These are phyloP conservation scores for Bos indicus DNA, from an alignment of 2,113 vertebrate species.

Conservation along the genomic window DNA sequence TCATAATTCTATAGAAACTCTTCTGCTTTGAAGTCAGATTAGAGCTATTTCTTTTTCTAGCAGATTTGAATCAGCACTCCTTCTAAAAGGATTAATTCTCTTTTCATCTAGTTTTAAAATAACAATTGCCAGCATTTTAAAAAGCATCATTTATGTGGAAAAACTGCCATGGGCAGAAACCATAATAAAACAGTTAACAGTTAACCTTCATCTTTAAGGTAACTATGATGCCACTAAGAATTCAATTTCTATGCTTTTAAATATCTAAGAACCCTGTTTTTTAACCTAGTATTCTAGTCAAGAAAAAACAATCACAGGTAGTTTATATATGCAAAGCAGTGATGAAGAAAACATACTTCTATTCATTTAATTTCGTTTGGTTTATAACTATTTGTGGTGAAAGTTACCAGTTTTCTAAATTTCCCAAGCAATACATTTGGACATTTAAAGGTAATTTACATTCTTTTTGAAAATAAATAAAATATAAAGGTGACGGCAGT, in stretches of 20 bases:
- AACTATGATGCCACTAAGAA: neutral
- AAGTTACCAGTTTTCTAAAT: neutral
- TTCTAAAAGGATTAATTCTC: conserved; percentile 49
- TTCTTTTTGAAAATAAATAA: conserved; percentile 26
- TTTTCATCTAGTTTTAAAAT: conserved; percentile 49
- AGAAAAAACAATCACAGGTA: neutral
- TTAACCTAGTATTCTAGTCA: neutral
- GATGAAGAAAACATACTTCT: neutral
- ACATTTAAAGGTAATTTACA: neutral
- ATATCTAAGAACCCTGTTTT: neutral
- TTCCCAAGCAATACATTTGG: neutral
- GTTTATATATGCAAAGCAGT: neutral
- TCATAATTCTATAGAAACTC: conserved; percentile 2
- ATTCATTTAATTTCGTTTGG: neutral
- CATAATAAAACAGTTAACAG: conserved; percentile 32
- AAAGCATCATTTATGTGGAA: conserved; percentile 27
- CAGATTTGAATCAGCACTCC: conserved; percentile 26
- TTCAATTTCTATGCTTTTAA: neutral
- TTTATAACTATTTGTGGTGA: neutral
- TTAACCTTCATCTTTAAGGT: conserved; percentile 27
- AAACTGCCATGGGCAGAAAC: neutral
- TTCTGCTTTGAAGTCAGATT: conserved; percentile 60
- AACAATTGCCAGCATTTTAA: conserved; percentile 30
- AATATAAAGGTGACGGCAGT: neutral
- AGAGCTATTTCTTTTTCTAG: conserved; percentile 6